These are phyloP conservation scores for Nautilus pompilius DNA, from an alignment of 1,140 invertebrate species.

Conservation along the genomic window DNA sequence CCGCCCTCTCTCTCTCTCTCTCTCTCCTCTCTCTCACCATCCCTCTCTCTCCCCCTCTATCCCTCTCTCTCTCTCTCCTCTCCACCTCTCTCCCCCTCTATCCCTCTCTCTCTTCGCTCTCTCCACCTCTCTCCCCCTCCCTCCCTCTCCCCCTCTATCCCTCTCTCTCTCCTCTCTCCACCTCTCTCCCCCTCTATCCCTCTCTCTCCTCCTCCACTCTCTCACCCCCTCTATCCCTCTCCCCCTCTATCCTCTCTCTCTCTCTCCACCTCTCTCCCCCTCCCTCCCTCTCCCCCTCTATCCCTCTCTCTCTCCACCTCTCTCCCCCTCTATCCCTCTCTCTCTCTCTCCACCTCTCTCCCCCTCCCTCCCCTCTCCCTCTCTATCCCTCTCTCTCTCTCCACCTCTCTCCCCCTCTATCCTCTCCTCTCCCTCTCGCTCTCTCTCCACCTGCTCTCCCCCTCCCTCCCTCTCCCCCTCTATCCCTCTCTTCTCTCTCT, in stretches of 20 bases:
- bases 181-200: not conserved
- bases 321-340: not conserved
- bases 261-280: not conserved
- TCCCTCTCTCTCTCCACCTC: conserved; percentile 5
- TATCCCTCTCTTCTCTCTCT: too few relatives aligned
- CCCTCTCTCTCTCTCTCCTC: conserved; percentile 8
- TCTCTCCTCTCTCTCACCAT: not conserved
- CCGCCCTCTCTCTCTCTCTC: too few relatives aligned
- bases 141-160: not conserved
- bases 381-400: not conserved
- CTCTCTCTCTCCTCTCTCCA: not conserved
- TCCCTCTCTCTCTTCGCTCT: not conserved
- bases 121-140: not conserved
- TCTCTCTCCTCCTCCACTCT: not conserved
- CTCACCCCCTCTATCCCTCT: not conserved
- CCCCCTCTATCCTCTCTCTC: not conserved
- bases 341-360: not conserved
- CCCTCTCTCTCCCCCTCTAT: conserved; percentile 7
- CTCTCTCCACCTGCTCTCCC: not conserved
- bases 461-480: not conserved
- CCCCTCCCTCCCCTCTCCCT: not conserved
- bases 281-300: conserved; percentile 4
- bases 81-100: not conserved
- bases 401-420: not conserved
- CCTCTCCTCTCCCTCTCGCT: not conserved